These are phyloP conservation scores for Conomelus anceps DNA, from an alignment of 2,888 invertebrate species.

Conservation along the genomic window DNA sequence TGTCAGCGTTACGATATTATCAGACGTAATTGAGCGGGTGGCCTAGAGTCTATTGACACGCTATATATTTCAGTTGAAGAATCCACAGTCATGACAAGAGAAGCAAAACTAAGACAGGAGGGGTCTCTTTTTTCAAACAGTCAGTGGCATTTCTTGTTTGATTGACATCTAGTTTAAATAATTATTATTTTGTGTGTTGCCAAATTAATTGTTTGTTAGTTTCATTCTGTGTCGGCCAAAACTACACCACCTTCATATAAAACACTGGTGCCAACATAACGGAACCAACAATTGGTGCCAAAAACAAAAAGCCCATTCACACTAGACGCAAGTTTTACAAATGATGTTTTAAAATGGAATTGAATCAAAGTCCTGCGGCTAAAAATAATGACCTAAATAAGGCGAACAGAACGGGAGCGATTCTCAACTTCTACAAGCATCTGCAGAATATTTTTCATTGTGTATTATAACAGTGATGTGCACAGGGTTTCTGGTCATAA, in stretches of 20 bases:
- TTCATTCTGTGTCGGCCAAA: background rate
- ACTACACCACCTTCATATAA: background rate
- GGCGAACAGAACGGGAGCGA: background rate
- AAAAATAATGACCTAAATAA: background rate
- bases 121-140: too few relatives aligned
- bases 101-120: too few relatives aligned
- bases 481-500: too few relatives aligned
- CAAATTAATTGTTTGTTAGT: too few relatives aligned
- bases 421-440: too few relatives aligned
- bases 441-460: too few relatives aligned
- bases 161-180: too few relatives aligned
- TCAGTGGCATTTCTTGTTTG: too few relatives aligned
- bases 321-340: background rate
- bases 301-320: background rate
- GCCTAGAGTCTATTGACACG: background rate
- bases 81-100: too few relatives aligned
- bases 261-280: background rate
- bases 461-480: too few relatives aligned
- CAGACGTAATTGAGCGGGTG: background rate
- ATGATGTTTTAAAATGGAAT: background rate
- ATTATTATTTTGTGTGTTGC: too few relatives aligned
- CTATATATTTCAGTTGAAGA: background rate
- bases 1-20: background rate
- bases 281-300: background rate
- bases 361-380: background rate